These are phyloP conservation scores for Ganaspis brasiliensis DNA, from an alignment of 2,888 invertebrate genomes.

Conservation along the genomic window DNA sequence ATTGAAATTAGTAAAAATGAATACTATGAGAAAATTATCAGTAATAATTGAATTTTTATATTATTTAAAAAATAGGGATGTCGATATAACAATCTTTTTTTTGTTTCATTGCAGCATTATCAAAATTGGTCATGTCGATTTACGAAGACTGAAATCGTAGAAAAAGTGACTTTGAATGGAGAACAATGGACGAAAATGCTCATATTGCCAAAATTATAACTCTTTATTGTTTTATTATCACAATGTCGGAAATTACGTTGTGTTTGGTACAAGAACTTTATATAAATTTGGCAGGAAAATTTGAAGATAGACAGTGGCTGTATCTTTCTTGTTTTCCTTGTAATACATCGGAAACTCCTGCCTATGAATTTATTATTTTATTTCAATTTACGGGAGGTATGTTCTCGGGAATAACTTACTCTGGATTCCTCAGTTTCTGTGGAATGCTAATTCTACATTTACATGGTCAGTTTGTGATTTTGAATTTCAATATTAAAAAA, in stretches of 20 bases:
- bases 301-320: not conserved
- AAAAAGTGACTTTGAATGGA: slow-evolving; percentile 20
- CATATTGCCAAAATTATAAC: slow-evolving; percentile 48
- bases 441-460: slow-evolving; percentile 53
- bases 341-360: not conserved
- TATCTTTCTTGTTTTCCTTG: not conserved
- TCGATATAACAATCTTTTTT: too few relatives aligned
- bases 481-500: slow-evolving; percentile 44
- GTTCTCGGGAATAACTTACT: slow-evolving; percentile 40
- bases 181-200: slow-evolving; percentile 50
- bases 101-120: slow-evolving; percentile 37
- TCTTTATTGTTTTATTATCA: not conserved
- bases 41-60: too few relatives aligned
- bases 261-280: not conserved
- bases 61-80: too few relatives aligned
- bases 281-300: not conserved
- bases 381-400: not conserved
- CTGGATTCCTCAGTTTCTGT: slow-evolving; percentile 50
- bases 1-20: too few relatives aligned
- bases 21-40: too few relatives aligned
- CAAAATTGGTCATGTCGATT: slow-evolving; percentile 44
- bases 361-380: not conserved
- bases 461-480: slow-evolving; percentile 50
- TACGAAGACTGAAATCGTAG: slow-evolving; percentile 45
- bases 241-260: not conserved